A percentile compares a stretch with the other conserved stretches of the same genome.
Evolutionary conservation across 92 coral and sea anemone genomes (phyloP).

Genomic region (Palythoa grandis): DNA sequence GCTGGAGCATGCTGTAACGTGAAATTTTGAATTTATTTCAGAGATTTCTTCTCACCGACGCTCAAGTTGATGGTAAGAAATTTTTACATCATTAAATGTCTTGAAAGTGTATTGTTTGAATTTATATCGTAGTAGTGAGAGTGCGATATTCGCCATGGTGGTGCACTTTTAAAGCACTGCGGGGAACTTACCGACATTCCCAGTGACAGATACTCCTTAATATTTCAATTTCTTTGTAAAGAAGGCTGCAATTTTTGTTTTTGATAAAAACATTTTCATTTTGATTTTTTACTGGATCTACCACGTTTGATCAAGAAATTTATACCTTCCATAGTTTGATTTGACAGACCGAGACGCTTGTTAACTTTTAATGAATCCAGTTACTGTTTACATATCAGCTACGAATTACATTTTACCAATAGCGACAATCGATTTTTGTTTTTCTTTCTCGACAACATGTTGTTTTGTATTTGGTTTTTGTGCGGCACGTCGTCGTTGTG

Average conservation of each 20-base stretch:
- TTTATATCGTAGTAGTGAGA: neutral
- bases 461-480: neutral
- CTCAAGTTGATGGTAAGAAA: constrained; percentile 93
- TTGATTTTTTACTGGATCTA: neutral
- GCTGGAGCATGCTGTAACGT: constrained; percentile 20
- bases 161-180: neutral
- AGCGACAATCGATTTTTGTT: neutral
- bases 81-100: constrained; percentile 43
- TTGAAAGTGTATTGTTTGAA: neutral
- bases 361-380: constrained; percentile 33
- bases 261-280: neutral
- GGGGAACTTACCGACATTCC: neutral
- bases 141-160: neutral
- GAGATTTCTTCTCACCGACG: constrained; percentile 92
- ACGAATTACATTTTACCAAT: neutral
- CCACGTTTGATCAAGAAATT: constrained; percentile 15
- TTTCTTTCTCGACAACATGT: constrained; percentile 4
- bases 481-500: neutral
- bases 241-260: neutral
- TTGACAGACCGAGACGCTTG: constrained; percentile 13
- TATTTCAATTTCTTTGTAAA: neutral
- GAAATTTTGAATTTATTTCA: constrained; percentile 61
- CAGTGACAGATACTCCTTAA: neutral
- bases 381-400: constrained; percentile 16
- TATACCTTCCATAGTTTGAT: neutral